Conservation (phyloP, 2,888 invertebrate genomes). For the Leptinotarsa haldemani region DNA sequence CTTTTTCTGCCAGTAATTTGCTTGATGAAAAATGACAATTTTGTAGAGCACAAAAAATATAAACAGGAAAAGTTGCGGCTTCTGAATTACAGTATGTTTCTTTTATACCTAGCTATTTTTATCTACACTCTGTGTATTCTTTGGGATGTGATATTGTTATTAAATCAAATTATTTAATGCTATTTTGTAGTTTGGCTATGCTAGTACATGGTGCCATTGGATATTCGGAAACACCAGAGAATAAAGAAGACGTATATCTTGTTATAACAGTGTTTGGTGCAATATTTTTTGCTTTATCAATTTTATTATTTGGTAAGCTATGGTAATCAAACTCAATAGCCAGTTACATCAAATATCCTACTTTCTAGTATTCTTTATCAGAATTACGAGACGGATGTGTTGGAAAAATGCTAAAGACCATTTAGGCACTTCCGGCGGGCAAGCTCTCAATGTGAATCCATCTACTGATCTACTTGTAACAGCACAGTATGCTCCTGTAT, state of each 20-base stretch:
- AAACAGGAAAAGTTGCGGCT: too few relatives aligned
- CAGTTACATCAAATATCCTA: background rate
- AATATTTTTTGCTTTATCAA: slow-evolving; percentile 72
- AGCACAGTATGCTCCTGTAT: slow-evolving; percentile 81
- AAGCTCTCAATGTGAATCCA: slow-evolving; percentile 76
- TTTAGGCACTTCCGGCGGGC: slow-evolving; percentile 69
- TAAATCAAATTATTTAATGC: background rate
- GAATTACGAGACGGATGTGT: slow-evolving; percentile 61
- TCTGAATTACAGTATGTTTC: too few relatives aligned
- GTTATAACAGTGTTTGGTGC: slow-evolving; percentile 74
- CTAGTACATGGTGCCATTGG: slow-evolving; percentile 74
- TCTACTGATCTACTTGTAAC: slow-evolving; percentile 81
- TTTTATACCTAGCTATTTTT: slow-evolving; percentile 24
- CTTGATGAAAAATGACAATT: too few relatives aligned
- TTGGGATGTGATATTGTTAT: too few relatives aligned
- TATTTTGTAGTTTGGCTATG: slow-evolving; percentile 70
- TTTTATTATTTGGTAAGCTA: slow-evolving; percentile 71
- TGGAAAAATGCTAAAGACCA: slow-evolving; percentile 63
- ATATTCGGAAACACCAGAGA: slow-evolving; percentile 67
- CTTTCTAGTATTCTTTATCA: slow-evolving; percentile 60
- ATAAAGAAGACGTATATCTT: slow-evolving; percentile 58
- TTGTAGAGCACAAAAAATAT: too few relatives aligned
- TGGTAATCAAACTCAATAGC: background rate
- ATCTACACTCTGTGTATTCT: too few relatives aligned
- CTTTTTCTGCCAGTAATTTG: too few relatives aligned